These are phyloP conservation scores for Smittia aterrima DNA, from an alignment of 2,888 invertebrate species.

Conservation along the genomic window DNA sequence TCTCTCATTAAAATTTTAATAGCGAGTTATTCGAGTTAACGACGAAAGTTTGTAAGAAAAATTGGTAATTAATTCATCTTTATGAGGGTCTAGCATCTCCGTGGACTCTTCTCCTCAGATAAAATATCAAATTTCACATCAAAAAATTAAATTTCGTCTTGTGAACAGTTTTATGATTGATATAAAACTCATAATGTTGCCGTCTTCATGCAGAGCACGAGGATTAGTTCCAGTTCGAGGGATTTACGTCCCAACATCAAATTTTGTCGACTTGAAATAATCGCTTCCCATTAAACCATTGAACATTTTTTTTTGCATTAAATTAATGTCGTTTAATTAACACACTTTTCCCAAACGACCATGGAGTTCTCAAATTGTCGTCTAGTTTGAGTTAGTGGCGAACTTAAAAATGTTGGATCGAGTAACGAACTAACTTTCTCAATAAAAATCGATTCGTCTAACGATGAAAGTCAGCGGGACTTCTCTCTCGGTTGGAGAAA, in stretches of 20 bases:
- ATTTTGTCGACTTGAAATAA: not conserved
- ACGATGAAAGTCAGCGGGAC: not conserved
- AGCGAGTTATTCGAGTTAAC: not conserved
- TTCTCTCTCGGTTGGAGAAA: no score
- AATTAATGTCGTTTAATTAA: conserved; percentile 35
- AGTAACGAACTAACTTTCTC: not conserved
- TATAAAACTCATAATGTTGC: conserved; percentile 23
- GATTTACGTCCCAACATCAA: not conserved
- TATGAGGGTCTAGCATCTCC: not conserved
- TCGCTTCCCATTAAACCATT: not conserved
- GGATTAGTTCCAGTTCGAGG: conserved; percentile 36
- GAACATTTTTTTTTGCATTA: not conserved
- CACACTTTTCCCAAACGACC: not conserved
- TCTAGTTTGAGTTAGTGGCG: not conserved
- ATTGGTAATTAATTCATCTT: conserved; percentile 31
- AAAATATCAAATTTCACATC: not conserved
- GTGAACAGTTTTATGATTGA: conserved; percentile 31
- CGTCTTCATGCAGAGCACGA: not conserved
- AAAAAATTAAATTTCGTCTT: not conserved
- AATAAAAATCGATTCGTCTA: not conserved
- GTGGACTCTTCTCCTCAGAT: not conserved
- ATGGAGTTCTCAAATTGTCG: conserved; percentile 4
- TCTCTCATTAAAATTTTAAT: not conserved
- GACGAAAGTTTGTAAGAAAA: not conserved
- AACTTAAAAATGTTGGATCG: not conserved